Evolutionary conservation across 1,140 invertebrate species (phyloP).

Genomic region (Helicoverpa zea): DNA sequence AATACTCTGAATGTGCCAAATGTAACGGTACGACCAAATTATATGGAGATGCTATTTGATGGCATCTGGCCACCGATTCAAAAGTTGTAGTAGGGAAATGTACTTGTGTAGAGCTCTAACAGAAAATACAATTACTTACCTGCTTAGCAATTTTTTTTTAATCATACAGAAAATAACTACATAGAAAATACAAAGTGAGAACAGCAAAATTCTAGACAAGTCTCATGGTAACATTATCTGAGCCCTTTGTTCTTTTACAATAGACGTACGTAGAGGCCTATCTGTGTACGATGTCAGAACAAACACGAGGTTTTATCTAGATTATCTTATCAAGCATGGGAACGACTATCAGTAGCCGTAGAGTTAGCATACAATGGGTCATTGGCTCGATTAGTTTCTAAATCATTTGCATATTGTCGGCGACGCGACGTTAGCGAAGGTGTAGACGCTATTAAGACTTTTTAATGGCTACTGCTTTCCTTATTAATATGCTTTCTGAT

Average conservation of each 20-base stretch:
- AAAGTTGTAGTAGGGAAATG: neutral
- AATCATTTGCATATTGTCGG: slow-evolving; percentile 54
- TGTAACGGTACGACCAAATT: neutral
- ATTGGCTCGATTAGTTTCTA: slow-evolving; percentile 58
- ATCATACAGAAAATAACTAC: too few species aligned
- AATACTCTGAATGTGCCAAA: slow-evolving; percentile 19
- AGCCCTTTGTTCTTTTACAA: slow-evolving; percentile 28
- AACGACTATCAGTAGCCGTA: slow-evolving; percentile 52
- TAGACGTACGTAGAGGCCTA: slow-evolving; percentile 6
- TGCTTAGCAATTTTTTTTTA: too few species aligned
- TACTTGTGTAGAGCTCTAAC: too few species aligned
- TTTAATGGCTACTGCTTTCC: slow-evolving; percentile 32
- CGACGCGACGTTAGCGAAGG: slow-evolving; percentile 24
- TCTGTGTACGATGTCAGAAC: slow-evolving; percentile 25
- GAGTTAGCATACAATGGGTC: slow-evolving; percentile 58
- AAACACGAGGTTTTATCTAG: slow-evolving; percentile 47
- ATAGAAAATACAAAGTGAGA: neutral
- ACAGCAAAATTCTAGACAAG: slow-evolving; percentile 11
- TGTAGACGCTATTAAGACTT: neutral
- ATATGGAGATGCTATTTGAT: neutral
- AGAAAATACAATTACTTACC: neutral
- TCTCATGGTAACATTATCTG: slow-evolving; percentile 15
- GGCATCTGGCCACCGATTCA: slow-evolving; percentile 16
- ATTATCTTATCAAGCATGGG: slow-evolving; percentile 60
- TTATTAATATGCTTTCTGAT: neutral